Percentiles rank a stretch among this genome's conserved stretches.
These are phyloP conservation scores for Leucophenga maculata DNA, from an alignment of 2,888 invertebrate genomes.

Conservation along the genomic window DNA sequence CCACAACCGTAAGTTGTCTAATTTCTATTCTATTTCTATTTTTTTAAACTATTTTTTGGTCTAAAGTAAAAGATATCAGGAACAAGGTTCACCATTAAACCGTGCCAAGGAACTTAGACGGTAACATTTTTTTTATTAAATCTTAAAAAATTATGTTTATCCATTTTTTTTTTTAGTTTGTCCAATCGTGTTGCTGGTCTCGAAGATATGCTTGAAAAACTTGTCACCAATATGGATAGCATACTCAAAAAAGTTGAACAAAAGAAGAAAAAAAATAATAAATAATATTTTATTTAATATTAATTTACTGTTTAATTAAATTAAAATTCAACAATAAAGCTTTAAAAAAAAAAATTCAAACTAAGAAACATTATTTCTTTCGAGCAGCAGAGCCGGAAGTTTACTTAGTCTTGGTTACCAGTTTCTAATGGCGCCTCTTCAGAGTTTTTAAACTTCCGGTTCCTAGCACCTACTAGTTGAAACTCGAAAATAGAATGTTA, in stretches of 20 bases:
- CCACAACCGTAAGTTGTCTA: conserved; percentile 1
- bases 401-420: no score
- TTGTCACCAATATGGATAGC: conserved; percentile 59
- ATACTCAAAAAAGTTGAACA: conserved; percentile 56
- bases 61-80: conserved; percentile 24
- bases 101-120: conserved; percentile 45
- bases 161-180: conserved; percentile 41
- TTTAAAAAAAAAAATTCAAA: no score
- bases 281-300: not conserved
- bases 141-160: not conserved
- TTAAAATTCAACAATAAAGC: no score
- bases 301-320: not conserved
- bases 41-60: not conserved
- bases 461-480: no score
- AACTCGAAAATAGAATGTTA: no score
- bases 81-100: conserved; percentile 41
- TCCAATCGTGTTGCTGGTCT: conserved; percentile 56
- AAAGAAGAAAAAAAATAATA: conserved; percentile 32
- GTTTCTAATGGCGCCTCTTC: no score
- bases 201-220: conserved; percentile 60
- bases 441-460: no score
- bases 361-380: no score
- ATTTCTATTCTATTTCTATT: not conserved
- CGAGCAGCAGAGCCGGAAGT: no score
- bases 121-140: no score